Conservation (phyloP, 1,140 invertebrate species). For the Nephila pilipes region DNA sequence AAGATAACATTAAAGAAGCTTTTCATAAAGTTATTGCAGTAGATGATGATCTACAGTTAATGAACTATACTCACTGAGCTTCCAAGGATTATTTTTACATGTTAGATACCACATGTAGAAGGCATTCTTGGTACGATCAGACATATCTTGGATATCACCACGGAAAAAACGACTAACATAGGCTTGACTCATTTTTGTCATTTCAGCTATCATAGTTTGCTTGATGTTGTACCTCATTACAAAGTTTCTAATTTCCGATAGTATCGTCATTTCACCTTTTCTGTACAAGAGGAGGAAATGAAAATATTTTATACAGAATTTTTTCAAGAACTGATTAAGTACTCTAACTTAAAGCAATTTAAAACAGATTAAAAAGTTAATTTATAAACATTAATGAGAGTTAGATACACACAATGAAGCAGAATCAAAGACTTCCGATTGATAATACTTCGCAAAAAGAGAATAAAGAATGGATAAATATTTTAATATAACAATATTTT, state of each 20-base stretch:
- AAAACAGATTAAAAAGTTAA: too few relatives aligned
- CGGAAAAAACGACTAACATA: conserved; percentile 81
- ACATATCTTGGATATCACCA: conserved; percentile 81
- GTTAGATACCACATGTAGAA: conserved; percentile 81
- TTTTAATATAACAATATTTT: too few relatives aligned
- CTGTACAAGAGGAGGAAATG: conserved; percentile 65
- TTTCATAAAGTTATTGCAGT: too few relatives aligned
- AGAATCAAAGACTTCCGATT: too few relatives aligned
- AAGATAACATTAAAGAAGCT: too few relatives aligned
- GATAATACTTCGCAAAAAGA: too few relatives aligned
- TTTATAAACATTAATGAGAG: too few relatives aligned
- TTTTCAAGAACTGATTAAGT: too few relatives aligned
- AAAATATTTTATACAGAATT: not conserved
- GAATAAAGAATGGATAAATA: too few relatives aligned
- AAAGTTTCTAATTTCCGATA: conserved; percentile 80
- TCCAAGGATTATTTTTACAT: conserved; percentile 79
- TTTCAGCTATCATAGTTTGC: conserved; percentile 81
- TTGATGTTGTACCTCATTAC: conserved; percentile 80
- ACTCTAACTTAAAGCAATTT: too few relatives aligned
- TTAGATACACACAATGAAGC: too few relatives aligned
- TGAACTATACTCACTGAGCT: conserved; percentile 77
- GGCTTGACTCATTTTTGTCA: conserved; percentile 81
- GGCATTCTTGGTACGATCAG: conserved; percentile 80
- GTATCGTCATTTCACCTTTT: conserved; percentile 79
- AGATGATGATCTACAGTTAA: not conserved